Evolutionary conservation across 1,140 invertebrate genomes (phyloP).

Genomic region (Mactra quadrangularis): DNA sequence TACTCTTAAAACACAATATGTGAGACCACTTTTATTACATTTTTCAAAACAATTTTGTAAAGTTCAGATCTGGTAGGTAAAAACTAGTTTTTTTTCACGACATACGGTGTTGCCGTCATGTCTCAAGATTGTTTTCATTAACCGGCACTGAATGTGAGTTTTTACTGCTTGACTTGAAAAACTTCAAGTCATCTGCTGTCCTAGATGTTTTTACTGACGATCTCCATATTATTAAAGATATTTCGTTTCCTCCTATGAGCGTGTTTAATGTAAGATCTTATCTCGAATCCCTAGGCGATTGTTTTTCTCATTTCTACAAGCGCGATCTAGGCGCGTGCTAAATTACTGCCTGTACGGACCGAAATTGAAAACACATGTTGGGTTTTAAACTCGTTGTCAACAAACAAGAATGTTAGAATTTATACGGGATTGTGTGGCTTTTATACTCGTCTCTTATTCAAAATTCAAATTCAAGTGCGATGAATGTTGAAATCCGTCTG

Average conservation of each 20-base stretch:
- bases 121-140: conserved; percentile 36
- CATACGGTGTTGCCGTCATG: conserved; percentile 11
- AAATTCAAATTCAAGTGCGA: conserved; percentile 39
- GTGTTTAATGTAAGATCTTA: conserved; percentile 45
- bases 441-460: background rate
- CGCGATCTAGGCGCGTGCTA: conserved; percentile 52
- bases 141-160: conserved; percentile 26
- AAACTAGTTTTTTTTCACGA: conserved; percentile 44
- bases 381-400: conserved; percentile 59
- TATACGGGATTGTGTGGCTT: conserved; percentile 28
- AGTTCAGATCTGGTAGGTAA: conserved; percentile 40
- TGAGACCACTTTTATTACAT: background rate
- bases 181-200: conserved; percentile 56
- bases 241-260: conserved; percentile 32
- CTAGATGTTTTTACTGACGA: conserved; percentile 45
- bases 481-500: conserved; percentile 38
- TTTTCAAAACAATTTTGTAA: background rate
- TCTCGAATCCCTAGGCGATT: conserved; percentile 6
- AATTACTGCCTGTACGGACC: conserved; percentile 52
- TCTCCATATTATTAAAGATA: conserved; percentile 38
- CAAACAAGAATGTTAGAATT: conserved; percentile 22
- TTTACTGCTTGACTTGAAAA: conserved; percentile 46
- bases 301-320: conserved; percentile 38
- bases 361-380: conserved; percentile 62
- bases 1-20: too few species aligned